These are phyloP conservation scores for Festucalex cinctus DNA, from an alignment of 2,113 vertebrate genomes.

Conservation along the genomic window DNA sequence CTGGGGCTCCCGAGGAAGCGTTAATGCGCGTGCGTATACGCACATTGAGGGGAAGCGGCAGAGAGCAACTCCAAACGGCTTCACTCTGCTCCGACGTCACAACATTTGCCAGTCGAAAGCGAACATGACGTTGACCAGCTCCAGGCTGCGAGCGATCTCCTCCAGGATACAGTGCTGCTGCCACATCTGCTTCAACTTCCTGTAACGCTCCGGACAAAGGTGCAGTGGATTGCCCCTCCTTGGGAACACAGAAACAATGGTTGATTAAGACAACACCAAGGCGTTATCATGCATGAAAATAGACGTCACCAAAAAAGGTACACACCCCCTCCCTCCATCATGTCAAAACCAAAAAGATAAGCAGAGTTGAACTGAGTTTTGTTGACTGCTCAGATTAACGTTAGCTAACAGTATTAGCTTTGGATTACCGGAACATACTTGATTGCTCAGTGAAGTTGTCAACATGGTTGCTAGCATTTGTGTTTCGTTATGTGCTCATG, in stretches of 20 bases:
- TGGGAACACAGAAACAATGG: slow-evolving; percentile 11
- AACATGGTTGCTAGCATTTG: too few species aligned
- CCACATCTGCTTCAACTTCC: slow-evolving; percentile 92
- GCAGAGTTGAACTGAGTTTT: too few species aligned
- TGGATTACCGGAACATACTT: too few species aligned
- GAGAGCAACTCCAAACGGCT: slow-evolving; percentile 12
- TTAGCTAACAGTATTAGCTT: too few species aligned
- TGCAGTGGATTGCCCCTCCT: slow-evolving; percentile 86
- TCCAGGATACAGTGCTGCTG: slow-evolving; percentile 96
- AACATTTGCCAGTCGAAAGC: slow-evolving; percentile 95
- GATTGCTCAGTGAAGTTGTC: too few species aligned
- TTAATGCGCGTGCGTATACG: background rate
- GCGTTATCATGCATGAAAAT: too few species aligned
- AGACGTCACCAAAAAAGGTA: too few species aligned
- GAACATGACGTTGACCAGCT: slow-evolving; percentile 88
- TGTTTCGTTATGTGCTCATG: too few species aligned
- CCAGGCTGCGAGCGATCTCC: slow-evolving; percentile 92
- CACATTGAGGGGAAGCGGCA: slow-evolving; percentile 11
- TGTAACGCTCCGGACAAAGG: slow-evolving; percentile 88
- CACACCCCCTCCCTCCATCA: too few species aligned
- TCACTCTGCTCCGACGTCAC: slow-evolving; percentile 65
- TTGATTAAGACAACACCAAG: background rate
- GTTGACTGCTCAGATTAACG: too few species aligned
- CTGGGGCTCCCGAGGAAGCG: background rate
- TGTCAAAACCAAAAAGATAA: too few species aligned